Base-by-base conservation (phyloP, 2,888 invertebrate genomes). In the Synergus umbraculus region DNA sequence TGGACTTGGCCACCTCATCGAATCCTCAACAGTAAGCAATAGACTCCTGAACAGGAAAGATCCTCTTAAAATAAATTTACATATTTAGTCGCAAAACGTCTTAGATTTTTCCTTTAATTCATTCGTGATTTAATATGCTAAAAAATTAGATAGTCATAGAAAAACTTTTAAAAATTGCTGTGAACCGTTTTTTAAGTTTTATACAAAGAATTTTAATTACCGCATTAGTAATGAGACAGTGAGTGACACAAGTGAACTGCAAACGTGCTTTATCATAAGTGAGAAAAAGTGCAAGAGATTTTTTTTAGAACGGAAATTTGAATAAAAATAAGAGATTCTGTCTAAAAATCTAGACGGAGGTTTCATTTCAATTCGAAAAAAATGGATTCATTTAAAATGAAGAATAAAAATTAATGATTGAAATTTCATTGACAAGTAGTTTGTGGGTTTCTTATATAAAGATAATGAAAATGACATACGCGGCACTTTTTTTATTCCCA, bases 21-120 rank as follows among this genome's bases (percentile, higher is more conserved):
- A 73, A 54, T 73, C 54, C 46, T 73, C 37, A 15, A 73, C 73
- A 73, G 73, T 73, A 15, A 54, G 54, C 12, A 54, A 29, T n/a
- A 54, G 73, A 10, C 73, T 54, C 73, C 73, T 73, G n/a, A 54
- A 37, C 37, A 54, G 54, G 54, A 54, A 22, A 73, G 73, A 54
- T 73, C 73, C 37, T 49, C 15, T 44, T 22, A 4, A 49, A 69
- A 49, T 69, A 4, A 49, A 49, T 12, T 46, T 37, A 37, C 37
- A 37, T 37, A 37, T 54, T 41, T 54, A 13, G 22, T 67, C 22
- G 4, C 18, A 22, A 67, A 67, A 4, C 9, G 13, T 60, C 60
- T 60, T 60, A 5, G 22, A 60, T 29, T 4, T 54, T 54, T 54
- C 49, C 2, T 54, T 54, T 3, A 60, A 60, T 12, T 60, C 12